A percentile compares a stretch with the other conserved stretches of the same genome.
phyloP scores from a whole-genome alignment of 2,113 vertebrate species.

The Leiothrix lutea region DNA sequence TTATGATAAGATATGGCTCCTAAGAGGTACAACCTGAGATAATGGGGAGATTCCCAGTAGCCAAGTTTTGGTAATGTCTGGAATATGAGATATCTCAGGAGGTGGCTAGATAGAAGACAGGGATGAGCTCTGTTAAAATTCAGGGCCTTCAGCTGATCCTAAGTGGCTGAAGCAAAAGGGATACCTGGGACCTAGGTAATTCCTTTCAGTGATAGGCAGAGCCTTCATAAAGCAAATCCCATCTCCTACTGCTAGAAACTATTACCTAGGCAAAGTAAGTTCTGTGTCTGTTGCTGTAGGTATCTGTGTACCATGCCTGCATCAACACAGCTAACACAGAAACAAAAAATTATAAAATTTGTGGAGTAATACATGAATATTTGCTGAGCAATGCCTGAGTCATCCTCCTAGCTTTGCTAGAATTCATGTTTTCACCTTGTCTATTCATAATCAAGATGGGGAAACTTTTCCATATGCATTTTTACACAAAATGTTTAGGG shows the following conservation, averaged over 20 bases:
- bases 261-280: neutral
- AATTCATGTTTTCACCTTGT: neutral
- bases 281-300: neutral
- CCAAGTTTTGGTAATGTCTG: neutral
- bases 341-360: neutral
- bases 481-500: neutral
- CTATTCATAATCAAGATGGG: neutral
- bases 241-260: neutral
- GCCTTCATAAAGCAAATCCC: neutral
- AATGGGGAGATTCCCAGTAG: neutral
- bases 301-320: neutral
- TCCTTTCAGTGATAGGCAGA: neutral
- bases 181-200: neutral
- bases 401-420: neutral
- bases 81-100: neutral
- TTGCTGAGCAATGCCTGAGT: neutral
- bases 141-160: neutral
- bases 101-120: accelerated
- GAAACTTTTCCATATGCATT: neutral
- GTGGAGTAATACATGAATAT: neutral
- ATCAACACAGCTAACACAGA: neutral
- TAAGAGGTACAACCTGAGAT: neutral
- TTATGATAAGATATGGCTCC: neutral
- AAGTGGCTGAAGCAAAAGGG: neutral
- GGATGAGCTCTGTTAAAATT: neutral